Evolutionary conservation across 2,888 invertebrate species (phyloP).

Genomic region (Lasioglossum pauxillum): DNA sequence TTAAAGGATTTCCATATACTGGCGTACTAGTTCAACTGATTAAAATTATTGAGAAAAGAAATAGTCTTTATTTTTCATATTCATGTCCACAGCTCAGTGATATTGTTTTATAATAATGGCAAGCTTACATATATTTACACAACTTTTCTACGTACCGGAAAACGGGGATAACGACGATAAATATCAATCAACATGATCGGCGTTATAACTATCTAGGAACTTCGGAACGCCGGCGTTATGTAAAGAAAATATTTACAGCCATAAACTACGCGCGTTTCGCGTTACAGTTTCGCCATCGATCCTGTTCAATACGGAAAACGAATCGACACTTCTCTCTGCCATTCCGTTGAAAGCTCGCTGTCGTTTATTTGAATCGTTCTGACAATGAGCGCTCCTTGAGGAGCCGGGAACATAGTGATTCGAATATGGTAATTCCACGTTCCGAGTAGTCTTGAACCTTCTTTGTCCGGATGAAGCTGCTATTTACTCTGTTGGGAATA

Average conservation of each 20-base stretch:
- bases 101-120: neutral
- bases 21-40: no score
- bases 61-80: neutral
- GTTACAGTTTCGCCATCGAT: conserved; percentile 17
- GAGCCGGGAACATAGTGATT: neutral
- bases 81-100: neutral
- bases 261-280: conserved; percentile 1
- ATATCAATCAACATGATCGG: neutral
- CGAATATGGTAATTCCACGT: conserved; percentile 5
- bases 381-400: conserved; percentile 1
- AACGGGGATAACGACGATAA: neutral
- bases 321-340: neutral
- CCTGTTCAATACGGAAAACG: neutral
- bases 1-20: no score
- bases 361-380: neutral
- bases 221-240: neutral
- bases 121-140: neutral
- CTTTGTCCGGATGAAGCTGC: neutral
- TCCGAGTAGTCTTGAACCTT: neutral
- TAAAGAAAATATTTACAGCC: conserved; percentile 30
- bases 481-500: neutral
- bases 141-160: neutral
- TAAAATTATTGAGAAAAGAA: no score
- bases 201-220: conserved; percentile 12
- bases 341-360: neutral